Base-by-base conservation (phyloP, 2,888 invertebrate species). In the Xestia sexstrigata region DNA sequence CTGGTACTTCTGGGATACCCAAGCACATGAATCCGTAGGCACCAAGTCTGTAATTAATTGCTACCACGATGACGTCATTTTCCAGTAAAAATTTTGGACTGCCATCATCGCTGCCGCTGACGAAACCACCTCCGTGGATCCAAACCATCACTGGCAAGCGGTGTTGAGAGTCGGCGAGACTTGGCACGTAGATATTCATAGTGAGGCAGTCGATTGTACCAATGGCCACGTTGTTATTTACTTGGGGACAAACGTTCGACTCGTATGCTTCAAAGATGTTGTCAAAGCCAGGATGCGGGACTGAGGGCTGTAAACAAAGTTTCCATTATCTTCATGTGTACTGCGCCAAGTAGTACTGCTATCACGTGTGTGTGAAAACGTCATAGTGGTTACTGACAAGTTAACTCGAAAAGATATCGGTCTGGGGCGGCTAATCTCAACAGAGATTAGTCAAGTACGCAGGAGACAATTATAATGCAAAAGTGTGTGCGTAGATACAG, bases 11-110 rank as follows among this genome's bases (percentile, higher is more conserved):
- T 6, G 89, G 87, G 39, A 76, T 80, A 23, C 80, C 82, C 0
- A 87, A n/a, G 26, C 88, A 88, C 74, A 93, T 83, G 47, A 93
- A 93, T 11, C 93, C 93, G 45, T 88, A 91, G 8, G 83, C 80
- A 20, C 85, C 85, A 23, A 85, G 75, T 5, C 85, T 75, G 47
- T 85, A 85, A 47, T 82, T 82, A 1, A 85, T 72, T 52, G 73
- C 47, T 30, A 85, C 82, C 6, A 85, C 63, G 15, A 85, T 79
- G 23, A 85, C 82, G 26, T 84, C 76, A 67, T 79, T 70, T 67
- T 9, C 70, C 3, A 84, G 47, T 13, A 85, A 66, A 15, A 49
- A 35, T 0, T n/a, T 8, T 7, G 85, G 82, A 0, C 4, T 47
- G 15, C 52, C 45, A n/a, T 20, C 6, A 20, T 71, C 62, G 20